Base-by-base conservation (phyloP, 92 coral and sea anemone genomes). In the Epizoanthus scotinus region DNA sequence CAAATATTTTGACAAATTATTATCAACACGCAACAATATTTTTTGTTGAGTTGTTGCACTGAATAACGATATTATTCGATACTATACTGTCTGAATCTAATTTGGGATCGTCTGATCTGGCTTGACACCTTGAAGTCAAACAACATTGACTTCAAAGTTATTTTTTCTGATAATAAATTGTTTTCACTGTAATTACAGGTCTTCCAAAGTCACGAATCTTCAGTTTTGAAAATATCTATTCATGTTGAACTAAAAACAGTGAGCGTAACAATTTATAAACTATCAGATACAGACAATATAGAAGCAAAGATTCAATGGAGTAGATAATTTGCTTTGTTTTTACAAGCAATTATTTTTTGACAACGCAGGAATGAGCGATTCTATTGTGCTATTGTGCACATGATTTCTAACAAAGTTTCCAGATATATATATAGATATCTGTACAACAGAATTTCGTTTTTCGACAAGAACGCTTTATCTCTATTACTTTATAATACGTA, bases 251-350 rank as follows among this genome's bases (percentile, higher is more conserved):
- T 38, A 59, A 40, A 58, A 34, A 36, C 29, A 58, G 53, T 20
- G 59, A 75, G 38, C 5, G 67, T 75, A 40, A 75, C 68, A 59
- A 22, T 22, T 12, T 31, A 36, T 31, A 58, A 75, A 60, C 6
- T 14, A 75, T 10, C 38, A 12, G 53, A 22, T 9, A 59, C n/a
- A n/a, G n/a, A n/a, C n/a, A n/a, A n/a, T n/a, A n/a, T 10, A 31
- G 59, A 44, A 71, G 65, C 72, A 88, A 62, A 71, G 85, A 64
- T 38, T 65, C 6, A 87, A 60, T 88, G 66, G 74, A 79, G 88
- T 88, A 85, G 77, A 65, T 78, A 63, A 80, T 67, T 77, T 83
- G 84, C 61, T 78, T 87, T 87, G 87, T 83, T 67, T 34, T 68
- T 17, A 77, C 6, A 34, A 5, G 25, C 8, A n/a, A 14, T n/a